Base-by-base conservation (phyloP, 2,888 invertebrate genomes). In the Troides helena region DNA sequence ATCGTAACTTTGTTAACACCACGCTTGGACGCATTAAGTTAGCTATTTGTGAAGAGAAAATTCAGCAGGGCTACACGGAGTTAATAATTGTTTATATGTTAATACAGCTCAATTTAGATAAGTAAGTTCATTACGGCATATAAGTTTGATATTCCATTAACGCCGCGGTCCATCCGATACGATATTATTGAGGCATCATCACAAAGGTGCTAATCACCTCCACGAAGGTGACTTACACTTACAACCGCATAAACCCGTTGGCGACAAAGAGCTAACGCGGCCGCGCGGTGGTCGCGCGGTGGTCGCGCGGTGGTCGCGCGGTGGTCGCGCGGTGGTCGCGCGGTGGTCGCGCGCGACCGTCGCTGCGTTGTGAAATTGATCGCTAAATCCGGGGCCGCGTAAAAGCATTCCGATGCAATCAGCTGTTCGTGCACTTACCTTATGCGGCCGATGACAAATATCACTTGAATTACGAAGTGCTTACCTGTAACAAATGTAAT, bases 391-490 rank as follows among this genome's bases (percentile, higher is more conserved):
- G 25, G 56, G 5, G 18, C 25, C 39, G 65, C 30, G 21, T 50
- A 60, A 61, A 36, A 53, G 67, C 53, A 61, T 59, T 66, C 58
- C 46, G 46, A 46, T 25, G 59, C n/a, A 14, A 58, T 58, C 7
- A 62, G 43, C 36, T 50, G 57, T 46, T 46, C 23, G 50, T 12
- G 12, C 56, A 66, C 60, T 68, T n/a, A 62, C 71, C 65, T 69
- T 70, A 74, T 74, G 73, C 74, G 70, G 36, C 39, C 23, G 62
- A 53, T 30, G 43, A 67, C 59, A 59, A 67, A 57, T 25, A 25
- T 63, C 59, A 17, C 12, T 53, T 66, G 59, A 70, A 30, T 67
- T 50, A 62, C 58, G 10, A n/a, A 23, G 25, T 61, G 64, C 70
- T 67, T 67, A 70, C 70, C 70, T 70, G 70, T 50, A 70, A 70